A percentile compares a stretch with the other conserved stretches of the same genome.
Evolutionary conservation across 2,797 vertebrate genomes (phyloP).

Genomic region (Holocentrus rufus): DNA sequence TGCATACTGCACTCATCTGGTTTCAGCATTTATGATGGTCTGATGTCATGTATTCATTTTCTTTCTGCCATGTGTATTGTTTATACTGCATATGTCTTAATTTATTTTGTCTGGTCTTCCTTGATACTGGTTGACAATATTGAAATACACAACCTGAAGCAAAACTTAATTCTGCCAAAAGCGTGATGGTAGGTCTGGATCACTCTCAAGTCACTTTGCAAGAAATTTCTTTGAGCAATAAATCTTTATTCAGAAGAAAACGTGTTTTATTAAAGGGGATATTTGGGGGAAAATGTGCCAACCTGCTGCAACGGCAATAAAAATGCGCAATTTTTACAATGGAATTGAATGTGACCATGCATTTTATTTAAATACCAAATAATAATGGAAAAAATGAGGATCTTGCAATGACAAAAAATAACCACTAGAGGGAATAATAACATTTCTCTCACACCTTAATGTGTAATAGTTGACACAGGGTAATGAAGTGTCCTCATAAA

Average conservation of each 20-base stretch:
- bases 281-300: not conserved
- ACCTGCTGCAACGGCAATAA: constrained; percentile 27
- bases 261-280: constrained; percentile 23
- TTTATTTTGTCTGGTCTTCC: constrained; percentile 57
- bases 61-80: not conserved
- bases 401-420: constrained; percentile 20
- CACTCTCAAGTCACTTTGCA: not conserved
- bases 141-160: constrained; percentile 13
- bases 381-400: not conserved
- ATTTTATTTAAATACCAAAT: not conserved
- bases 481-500: too few relatives aligned
- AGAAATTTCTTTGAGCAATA: constrained; percentile 18
- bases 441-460: too few relatives aligned
- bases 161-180: constrained; percentile 16
- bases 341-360: not conserved
- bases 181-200: not conserved
- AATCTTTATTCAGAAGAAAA: constrained; percentile 3
- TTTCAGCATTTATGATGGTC: not conserved
- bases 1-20: constrained; percentile 2
- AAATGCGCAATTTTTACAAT: constrained; percentile 2
- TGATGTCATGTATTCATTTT: constrained; percentile 11
- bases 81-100: constrained; percentile 43
- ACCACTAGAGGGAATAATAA: constrained; percentile 43
- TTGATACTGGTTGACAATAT: constrained; percentile 9
- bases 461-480: too few relatives aligned